Conservation (phyloP, 1,140 invertebrate genomes). For the Colletes gigas region DNA sequence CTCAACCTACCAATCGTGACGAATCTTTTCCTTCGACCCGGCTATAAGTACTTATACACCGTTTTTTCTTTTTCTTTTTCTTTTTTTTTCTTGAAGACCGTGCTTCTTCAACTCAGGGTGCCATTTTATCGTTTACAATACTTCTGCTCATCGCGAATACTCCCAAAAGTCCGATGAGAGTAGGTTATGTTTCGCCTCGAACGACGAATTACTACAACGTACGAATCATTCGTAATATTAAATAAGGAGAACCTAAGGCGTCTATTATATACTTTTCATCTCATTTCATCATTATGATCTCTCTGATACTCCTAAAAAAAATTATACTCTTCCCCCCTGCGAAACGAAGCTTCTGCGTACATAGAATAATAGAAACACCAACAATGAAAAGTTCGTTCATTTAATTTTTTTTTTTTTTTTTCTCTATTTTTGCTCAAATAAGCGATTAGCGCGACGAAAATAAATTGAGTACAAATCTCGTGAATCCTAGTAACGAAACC, state of each 20-base stretch:
- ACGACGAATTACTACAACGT: neutral
- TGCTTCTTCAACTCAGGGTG: constrained; percentile 78
- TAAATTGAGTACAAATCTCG: constrained; percentile 32
- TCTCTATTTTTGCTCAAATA: constrained; percentile 50
- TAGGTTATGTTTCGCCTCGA: constrained; percentile 5
- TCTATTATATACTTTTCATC: constrained; percentile 2
- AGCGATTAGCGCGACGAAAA: constrained; percentile 28
- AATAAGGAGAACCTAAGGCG: neutral
- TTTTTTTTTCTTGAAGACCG: constrained; percentile 51
- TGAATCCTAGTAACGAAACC: constrained; percentile 24
- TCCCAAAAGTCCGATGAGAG: constrained; percentile 18
- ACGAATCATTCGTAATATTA: neutral
- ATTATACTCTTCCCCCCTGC: constrained; percentile 6
- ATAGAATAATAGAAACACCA: constrained; percentile 35
- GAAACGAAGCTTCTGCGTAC: constrained; percentile 23
- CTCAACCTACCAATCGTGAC: neutral
- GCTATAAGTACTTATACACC: constrained; percentile 43
- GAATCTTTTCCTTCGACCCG: neutral
- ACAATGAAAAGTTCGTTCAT: constrained; percentile 37
- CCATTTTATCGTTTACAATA: constrained; percentile 66
- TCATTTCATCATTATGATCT: constrained; percentile 13
- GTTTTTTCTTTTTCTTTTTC: constrained; percentile 3
- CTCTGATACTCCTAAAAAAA: constrained; percentile 27
- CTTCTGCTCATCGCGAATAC: constrained; percentile 32
- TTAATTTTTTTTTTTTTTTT: neutral